Evolutionary conservation across 2,113 vertebrate species (phyloP).

Genomic region (Syrmaticus mikado): DNA sequence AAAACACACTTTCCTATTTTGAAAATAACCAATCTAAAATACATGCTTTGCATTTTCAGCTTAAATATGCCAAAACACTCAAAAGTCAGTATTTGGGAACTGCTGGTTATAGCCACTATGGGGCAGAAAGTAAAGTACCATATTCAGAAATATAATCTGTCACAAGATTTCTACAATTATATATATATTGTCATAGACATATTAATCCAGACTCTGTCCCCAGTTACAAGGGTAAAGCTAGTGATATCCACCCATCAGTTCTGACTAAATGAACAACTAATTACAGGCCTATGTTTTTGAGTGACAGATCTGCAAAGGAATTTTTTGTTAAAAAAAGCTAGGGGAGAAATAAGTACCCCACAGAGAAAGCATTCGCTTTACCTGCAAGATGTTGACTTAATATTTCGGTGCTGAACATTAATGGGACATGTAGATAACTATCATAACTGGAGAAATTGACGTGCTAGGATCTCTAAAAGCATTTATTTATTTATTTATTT

Average conservation of each 20-base stretch:
- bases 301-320: not conserved
- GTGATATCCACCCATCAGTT: not conserved
- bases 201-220: not conserved
- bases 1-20: not conserved
- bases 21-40: not conserved
- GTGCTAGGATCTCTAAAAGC: not conserved
- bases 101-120: not conserved
- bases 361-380: not conserved
- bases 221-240: not conserved
- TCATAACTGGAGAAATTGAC: not conserved
- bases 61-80: not conserved
- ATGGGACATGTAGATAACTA: not conserved
- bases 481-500: not conserved
- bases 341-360: not conserved
- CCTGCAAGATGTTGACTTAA: not conserved
- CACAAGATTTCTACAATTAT: not conserved
- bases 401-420: not conserved
- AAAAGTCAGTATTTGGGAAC: not conserved
- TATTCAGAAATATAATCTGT: not conserved
- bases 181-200: not conserved
- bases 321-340: not conserved
- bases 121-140: not conserved
- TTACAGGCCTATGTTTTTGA: not conserved
- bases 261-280: slow-evolving; percentile 1
- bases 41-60: not conserved